Evolutionary conservation across 2,113 vertebrate species (phyloP).

Genomic region (Hippocampus guttulatus): DNA sequence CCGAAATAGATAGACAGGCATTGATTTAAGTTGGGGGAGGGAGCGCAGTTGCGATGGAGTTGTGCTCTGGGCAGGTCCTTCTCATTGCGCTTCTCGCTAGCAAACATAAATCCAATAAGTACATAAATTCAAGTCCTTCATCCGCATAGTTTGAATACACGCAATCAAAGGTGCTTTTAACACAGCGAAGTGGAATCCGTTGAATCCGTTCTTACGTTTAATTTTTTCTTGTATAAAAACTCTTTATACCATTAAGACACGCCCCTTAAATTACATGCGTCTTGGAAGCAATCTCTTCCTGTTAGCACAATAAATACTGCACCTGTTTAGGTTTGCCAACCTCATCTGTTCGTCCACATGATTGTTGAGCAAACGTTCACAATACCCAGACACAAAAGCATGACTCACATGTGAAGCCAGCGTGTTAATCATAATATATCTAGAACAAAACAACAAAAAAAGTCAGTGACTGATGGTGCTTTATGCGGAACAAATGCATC

Average conservation of each 20-base stretch:
- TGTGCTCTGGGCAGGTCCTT: not conserved
- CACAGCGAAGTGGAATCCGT: too few species aligned
- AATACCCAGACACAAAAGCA: not conserved
- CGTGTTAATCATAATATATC: conserved; percentile 36
- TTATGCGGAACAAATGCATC: conserved; percentile 54
- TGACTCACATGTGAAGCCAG: conserved; percentile 16
- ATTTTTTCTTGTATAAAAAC: too few species aligned
- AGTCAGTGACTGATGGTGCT: conserved; percentile 43
- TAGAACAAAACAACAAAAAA: conserved; percentile 15
- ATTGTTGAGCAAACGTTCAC: too few species aligned
- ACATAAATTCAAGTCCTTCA: not conserved
- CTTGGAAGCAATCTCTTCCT: too few species aligned
- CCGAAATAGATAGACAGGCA: not conserved
- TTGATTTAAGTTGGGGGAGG: not conserved
- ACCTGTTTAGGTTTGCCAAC: too few species aligned
- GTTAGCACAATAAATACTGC: too few species aligned
- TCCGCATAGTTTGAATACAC: too few species aligned
- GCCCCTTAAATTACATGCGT: too few species aligned
- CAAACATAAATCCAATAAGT: not conserved
- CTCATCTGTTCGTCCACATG: too few species aligned
- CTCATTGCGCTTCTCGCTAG: not conserved
- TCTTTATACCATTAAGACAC: too few species aligned
- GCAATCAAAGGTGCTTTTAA: too few species aligned
- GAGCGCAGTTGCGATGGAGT: not conserved
- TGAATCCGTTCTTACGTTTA: too few species aligned